Evolutionary conservation across 64 coral and sea anemone genomes (phyloP).

Genomic region (Catalaphyllia jardinei): DNA sequence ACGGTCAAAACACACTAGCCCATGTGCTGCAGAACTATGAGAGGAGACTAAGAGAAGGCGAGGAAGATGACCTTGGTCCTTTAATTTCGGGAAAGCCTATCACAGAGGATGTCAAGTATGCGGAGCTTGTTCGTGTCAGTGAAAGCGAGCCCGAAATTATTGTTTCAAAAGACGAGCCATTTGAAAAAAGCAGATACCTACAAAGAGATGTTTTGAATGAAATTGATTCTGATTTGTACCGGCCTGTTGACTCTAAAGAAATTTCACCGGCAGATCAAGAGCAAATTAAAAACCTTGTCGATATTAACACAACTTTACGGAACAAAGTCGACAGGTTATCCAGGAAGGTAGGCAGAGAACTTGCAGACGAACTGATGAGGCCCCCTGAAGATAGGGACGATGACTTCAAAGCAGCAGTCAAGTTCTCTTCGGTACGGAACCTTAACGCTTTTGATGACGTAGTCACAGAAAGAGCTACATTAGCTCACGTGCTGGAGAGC

Average conservation of each 20-base stretch:
- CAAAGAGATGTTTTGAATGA: neutral
- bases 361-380: constrained; percentile 14
- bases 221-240: neutral
- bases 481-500: constrained; percentile 45
- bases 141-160: neutral
- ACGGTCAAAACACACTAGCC: neutral
- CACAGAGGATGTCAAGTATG: constrained; percentile 22
- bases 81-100: neutral
- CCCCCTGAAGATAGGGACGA: constrained; percentile 25
- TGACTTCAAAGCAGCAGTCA: constrained; percentile 23
- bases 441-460: constrained; percentile 10
- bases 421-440: neutral
- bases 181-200: neutral
- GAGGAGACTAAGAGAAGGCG: neutral
- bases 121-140: neutral
- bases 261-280: neutral
- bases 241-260: neutral
- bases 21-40: constrained; percentile 26
- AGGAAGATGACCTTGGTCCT: neutral
- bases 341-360: neutral
- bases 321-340: neutral
- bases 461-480: constrained; percentile 5
- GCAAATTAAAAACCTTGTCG: neutral
- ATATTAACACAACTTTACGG: neutral
- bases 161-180: neutral